These are phyloP conservation scores for Ispidina picta DNA, from an alignment of 2,797 vertebrate genomes.

Conservation along the genomic window DNA sequence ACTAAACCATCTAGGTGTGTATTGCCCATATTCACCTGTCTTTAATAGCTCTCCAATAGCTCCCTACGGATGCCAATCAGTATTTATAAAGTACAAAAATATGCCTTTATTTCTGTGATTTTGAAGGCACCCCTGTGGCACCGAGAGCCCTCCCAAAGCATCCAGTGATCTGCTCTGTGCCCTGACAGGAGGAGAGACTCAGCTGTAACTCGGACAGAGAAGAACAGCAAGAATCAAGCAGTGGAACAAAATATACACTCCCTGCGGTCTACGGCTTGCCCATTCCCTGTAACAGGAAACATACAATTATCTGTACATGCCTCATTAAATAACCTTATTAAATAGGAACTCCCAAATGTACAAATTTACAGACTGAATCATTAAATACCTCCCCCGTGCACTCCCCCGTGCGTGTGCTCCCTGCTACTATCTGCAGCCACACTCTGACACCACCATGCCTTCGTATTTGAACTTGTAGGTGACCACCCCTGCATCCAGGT, in stretches of 20 bases:
- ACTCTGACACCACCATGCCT: constrained; percentile 96
- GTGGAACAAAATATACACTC: constrained; percentile 64
- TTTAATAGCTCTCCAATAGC: neutral
- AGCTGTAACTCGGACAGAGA: neutral
- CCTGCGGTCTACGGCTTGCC: constrained; percentile 22
- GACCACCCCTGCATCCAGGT: constrained; percentile 94
- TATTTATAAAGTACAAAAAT: constrained; percentile 26
- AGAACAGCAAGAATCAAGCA: constrained; percentile 37
- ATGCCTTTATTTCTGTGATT: constrained; percentile 18
- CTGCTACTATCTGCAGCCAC: constrained; percentile 94
- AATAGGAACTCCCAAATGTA: constrained; percentile 83
- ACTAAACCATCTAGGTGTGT: neutral
- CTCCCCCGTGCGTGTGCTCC: neutral
- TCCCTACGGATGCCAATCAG: neutral
- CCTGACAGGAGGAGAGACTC: neutral
- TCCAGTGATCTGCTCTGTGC: neutral
- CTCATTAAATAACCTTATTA: constrained; percentile 83
- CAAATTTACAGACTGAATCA: constrained; percentile 81
- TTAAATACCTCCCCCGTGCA: constrained; percentile 70
- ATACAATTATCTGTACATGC: constrained; percentile 75
- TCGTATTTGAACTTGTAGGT: constrained; percentile 99
- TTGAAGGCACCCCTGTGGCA: neutral
- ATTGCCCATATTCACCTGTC: neutral
- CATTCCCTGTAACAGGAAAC: constrained; percentile 50
- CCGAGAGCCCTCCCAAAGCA: neutral